Conservation (phyloP, 2,797 vertebrate genomes). For the Enteromius argenteus region DNA sequence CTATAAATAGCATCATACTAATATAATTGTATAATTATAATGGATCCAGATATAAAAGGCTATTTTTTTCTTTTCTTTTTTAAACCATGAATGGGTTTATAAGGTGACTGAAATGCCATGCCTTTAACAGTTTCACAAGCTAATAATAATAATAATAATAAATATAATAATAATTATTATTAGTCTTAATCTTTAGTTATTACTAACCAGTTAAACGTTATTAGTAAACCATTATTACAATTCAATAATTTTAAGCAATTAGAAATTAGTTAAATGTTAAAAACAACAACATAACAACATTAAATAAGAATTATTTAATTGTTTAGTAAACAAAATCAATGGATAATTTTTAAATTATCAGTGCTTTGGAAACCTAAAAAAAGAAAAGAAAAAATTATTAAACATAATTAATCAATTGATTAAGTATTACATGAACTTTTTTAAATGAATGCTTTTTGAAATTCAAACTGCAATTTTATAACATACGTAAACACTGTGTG, state of each 20-base stretch:
- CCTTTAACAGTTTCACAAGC: neutral
- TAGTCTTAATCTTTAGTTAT: too few species aligned
- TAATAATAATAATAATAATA: neutral
- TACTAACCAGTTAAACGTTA: neutral
- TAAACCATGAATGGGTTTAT: neutral
- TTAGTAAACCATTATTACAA: neutral
- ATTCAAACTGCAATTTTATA: neutral
- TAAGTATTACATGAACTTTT: neutral
- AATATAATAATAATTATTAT: neutral
- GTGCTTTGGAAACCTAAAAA: neutral
- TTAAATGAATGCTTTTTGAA: neutral
- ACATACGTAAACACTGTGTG: neutral
- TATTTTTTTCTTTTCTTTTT: neutral
- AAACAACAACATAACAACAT: neutral
- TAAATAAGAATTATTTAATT: neutral
- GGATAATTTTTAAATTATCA: neutral
- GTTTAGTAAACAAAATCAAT: neutral
- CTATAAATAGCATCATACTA: neutral
- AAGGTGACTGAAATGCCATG: neutral
- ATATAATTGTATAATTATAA: conserved; percentile 38
- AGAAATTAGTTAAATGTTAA: neutral
- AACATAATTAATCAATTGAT: neutral
- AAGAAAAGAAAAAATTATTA: neutral
- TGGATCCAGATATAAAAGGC: neutral
- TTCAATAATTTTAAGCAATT: neutral